Evolutionary conservation across 35 echinoderm and acorn worm species (phyloP), one percentile per base, ranked within the genome.

Genomic region (Apostichopus parvimensis): DNA sequence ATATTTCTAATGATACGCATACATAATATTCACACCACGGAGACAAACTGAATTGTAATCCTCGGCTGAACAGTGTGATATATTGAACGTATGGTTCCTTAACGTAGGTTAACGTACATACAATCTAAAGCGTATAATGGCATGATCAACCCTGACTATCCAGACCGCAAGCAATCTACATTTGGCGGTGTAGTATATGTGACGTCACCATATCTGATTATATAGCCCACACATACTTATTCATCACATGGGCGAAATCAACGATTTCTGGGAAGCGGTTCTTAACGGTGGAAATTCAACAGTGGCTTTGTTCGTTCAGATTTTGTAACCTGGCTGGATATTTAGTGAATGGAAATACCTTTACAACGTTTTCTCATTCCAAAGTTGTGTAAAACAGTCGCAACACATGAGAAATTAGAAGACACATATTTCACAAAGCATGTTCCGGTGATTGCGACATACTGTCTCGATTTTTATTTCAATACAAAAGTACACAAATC

Each of bases 401-500:
- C 61, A 88, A 88, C 22, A 88, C 45, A 22, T 59, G 34, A 73
- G 34, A 23, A 66, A 72, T 72, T 60, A 28, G 26, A 24, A 23
- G 61, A 66, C 86, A 62, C 86, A 88, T 72, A 88, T 88, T 88
- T 73, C 86, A 88, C 86, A 88, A 88, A 88, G 86, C 86, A 88
- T 22, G 86, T 73, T 88, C 86, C 86, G 86, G 86, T 52, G 86
- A 88, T 88, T 88, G 86, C 86, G 86, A 88, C 86, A 88, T 88
- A 88, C 61, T 88, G 57, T 73, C 86, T 66, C 64, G 61, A 64
- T 56, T 84, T 1, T n/a, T 84, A 22, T 84, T 22, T n/a, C 23
- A 57, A 84, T 54, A 84, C 57, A 72, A 8, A 56, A 17, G 18
- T 25, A 88, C 52, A 73, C 86, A 72, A 88, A 88, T 34, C 14